Base-by-base conservation (phyloP, 2,888 invertebrate species). In the Anoplius nigerrimus region DNA sequence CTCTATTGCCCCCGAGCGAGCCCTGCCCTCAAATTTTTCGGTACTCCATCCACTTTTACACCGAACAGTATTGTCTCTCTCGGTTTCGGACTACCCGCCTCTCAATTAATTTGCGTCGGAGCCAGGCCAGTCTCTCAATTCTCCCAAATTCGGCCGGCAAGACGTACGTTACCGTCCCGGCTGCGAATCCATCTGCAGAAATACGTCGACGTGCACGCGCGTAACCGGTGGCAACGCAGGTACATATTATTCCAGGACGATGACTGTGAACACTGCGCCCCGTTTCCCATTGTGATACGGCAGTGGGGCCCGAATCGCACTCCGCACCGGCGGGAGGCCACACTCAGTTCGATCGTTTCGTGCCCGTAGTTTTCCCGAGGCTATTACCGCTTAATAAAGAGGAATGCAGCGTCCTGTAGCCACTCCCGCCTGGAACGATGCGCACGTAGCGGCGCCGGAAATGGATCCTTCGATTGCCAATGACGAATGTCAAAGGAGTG, bases 111-210 rank as follows among this genome's bases (percentile, higher is more conserved):
- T 2, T 6, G 27, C 27, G 27, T 2, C 4, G 6, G 4, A 27
- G 27, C 27, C 6, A 5, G n/a, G 6, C 27, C 46, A 59, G 69
- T 71, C 58, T 60, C 54, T 63, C 62, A 76, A 76, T 74, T 69
- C 68, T 65, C 27, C 4, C 27, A 34, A 57, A 74, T 76, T 76
- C 62, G 63, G 59, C 52, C 58, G 54, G 48, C 27, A 51, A 20
- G 58, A n/a, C 22, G 34, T 6, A 11, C 46, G 61, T n/a, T 52
- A 61, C 20, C 60, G 53, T 16, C 45, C 54, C 22, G 64, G 56
- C 20, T 2, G 6, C 6, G 11, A 34, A 34, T 34, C 8, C 34
- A 45, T 42, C 22, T n/a, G 56, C n/a, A 8, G 52, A n/a, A 61
- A 66, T n/a, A n/a, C 58, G 34, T 54, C 57, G 57, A 62, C 56